A percentile compares a stretch with the other conserved stretches of the same genome.
Evolutionary conservation across 92 coral and sea anemone genomes (phyloP).

Genomic region (Palythoa grandiflora): DNA sequence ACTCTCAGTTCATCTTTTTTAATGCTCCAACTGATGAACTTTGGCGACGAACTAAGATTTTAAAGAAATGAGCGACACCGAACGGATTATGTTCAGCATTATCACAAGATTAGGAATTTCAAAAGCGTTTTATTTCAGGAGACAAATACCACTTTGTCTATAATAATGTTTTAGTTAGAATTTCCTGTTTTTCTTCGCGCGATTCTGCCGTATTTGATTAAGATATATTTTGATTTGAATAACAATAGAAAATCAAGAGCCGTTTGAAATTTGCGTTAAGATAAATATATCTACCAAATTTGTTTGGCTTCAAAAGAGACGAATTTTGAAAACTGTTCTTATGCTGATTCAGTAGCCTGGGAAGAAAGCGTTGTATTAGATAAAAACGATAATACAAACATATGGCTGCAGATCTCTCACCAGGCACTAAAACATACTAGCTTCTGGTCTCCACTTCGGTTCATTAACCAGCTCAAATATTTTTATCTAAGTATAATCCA

Average conservation of each 20-base stretch:
- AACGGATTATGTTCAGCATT: not conserved
- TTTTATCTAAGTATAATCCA: not conserved
- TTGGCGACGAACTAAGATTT: too few relatives aligned
- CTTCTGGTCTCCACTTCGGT: not conserved
- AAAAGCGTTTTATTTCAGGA: not conserved
- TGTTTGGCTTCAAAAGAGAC: not conserved
- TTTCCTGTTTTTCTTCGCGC: slow-evolving; percentile 33
- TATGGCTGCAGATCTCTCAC: not conserved
- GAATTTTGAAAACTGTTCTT: not conserved
- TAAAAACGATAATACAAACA: too few relatives aligned
- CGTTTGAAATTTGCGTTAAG: not conserved
- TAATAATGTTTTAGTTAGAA: not conserved
- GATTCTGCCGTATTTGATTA: not conserved
- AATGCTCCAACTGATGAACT: too few relatives aligned
- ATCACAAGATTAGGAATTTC: not conserved
- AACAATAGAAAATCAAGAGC: not conserved
- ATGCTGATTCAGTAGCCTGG: too few relatives aligned
- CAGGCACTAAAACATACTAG: not conserved
- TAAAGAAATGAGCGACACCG: too few relatives aligned
- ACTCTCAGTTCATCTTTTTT: not conserved
- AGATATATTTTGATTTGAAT: not conserved
- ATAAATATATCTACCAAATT: not conserved
- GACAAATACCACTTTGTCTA: not conserved
- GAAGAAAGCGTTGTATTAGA: too few relatives aligned
- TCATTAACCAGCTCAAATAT: not conserved